phyloP scores from a whole-genome alignment of 2,797 vertebrate species.

The Gadopsis marmoratus region DNA sequence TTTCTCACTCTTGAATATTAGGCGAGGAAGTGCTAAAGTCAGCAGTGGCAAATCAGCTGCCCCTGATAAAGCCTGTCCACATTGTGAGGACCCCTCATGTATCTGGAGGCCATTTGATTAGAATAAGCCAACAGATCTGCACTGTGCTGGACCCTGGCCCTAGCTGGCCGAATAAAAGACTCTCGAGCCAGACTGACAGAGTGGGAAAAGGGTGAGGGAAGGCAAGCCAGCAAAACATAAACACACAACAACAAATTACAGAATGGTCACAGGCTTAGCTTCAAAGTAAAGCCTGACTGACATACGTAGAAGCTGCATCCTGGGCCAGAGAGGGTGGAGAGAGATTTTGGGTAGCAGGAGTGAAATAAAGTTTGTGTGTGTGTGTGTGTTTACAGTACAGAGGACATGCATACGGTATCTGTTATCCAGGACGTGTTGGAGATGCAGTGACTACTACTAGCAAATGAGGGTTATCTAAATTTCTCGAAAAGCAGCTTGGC shows the following conservation, averaged over 20 bases:
- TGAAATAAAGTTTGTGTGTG: constrained; percentile 27
- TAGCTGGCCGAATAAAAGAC: constrained; percentile 32
- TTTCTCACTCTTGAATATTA: constrained; percentile 53
- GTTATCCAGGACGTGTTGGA: constrained; percentile 22
- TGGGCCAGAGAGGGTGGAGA: constrained; percentile 26
- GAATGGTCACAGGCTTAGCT: constrained; percentile 58
- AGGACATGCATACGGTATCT: constrained; percentile 17
- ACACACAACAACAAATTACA: constrained; percentile 59
- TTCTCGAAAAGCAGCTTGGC: constrained; percentile 22
- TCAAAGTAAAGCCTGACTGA: constrained; percentile 71
- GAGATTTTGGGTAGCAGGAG: constrained; percentile 39
- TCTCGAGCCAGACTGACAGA: constrained; percentile 52
- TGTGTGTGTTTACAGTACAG: neutral
- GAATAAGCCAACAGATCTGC: constrained; percentile 53
- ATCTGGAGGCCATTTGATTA: constrained; percentile 63
- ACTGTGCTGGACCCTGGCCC: constrained; percentile 37
- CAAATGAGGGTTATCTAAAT: constrained; percentile 32
- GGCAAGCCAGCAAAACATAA: constrained; percentile 51
- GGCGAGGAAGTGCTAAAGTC: constrained; percentile 57
- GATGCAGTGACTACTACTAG: constrained; percentile 16
- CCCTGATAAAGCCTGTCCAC: constrained; percentile 58
- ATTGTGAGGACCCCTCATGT: constrained; percentile 46
- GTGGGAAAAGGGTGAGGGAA: constrained; percentile 27
- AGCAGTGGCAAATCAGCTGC: constrained; percentile 55
- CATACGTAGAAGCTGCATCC: constrained; percentile 30